These are phyloP conservation scores for Pseudois nayaur DNA, from an alignment of 2,113 vertebrate genomes.

Conservation along the genomic window DNA sequence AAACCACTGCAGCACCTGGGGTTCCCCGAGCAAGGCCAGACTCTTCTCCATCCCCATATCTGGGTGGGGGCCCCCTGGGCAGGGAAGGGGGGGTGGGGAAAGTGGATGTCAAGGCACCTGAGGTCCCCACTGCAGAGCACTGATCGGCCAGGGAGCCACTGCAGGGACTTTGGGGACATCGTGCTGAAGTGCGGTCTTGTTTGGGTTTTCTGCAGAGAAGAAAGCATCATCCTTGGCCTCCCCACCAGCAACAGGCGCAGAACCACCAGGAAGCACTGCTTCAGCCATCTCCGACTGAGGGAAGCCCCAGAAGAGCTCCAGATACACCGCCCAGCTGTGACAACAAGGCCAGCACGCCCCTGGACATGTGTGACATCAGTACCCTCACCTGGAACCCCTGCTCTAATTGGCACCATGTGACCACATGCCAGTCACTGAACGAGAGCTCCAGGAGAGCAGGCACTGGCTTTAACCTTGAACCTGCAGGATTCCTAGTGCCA, in stretches of 20 bases:
- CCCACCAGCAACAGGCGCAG: background rate
- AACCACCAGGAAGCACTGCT: background rate
- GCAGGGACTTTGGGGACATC: background rate
- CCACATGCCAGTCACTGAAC: background rate
- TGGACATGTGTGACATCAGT: background rate
- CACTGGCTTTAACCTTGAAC: background rate
- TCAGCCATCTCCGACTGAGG: background rate
- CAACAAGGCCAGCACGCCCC: accelerated
- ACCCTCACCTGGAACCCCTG: accelerated
- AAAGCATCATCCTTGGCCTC: background rate
- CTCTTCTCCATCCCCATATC: background rate
- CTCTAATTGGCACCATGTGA: background rate
- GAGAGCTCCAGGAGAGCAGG: background rate
- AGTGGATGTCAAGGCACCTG: background rate
- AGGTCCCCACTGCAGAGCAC: background rate
- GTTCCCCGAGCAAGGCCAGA: background rate
- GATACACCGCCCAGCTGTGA: background rate
- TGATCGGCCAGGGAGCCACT: background rate
- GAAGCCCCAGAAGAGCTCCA: background rate
- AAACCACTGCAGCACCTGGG: background rate
- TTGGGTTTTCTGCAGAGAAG: background rate
- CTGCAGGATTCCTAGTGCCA: background rate
- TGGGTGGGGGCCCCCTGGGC: accelerated
- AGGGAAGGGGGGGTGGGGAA: accelerated
- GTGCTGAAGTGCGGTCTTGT: background rate